Evolutionary conservation across 1,140 invertebrate genomes (phyloP).

Genomic region (Heliconius himera): DNA sequence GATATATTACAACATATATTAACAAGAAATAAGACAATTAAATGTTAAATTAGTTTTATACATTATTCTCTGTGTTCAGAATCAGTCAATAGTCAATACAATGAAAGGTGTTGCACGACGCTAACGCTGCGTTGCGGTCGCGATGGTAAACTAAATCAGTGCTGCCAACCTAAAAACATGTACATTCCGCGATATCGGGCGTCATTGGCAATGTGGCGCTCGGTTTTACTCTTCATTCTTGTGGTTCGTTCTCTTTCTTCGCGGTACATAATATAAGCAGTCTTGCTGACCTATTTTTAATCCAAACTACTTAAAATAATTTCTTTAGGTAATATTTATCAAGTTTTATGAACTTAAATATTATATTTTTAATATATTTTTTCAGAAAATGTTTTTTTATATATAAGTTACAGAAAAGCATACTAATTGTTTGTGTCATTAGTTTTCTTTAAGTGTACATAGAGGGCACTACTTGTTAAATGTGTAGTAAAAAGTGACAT

Average conservation of each 20-base stretch:
- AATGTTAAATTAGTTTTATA: slow-evolving; percentile 83
- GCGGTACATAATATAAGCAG: slow-evolving; percentile 45
- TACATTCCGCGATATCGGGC: slow-evolving; percentile 76
- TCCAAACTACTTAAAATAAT: not conserved
- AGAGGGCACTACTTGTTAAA: slow-evolving; percentile 33
- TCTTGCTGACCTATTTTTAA: slow-evolving; percentile 54
- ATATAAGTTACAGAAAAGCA: not conserved
- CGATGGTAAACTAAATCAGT: slow-evolving; percentile 79
- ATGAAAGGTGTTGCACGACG: slow-evolving; percentile 83
- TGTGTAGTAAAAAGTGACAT: slow-evolving; percentile 16
- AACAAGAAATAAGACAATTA: slow-evolving; percentile 81
- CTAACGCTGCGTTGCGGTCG: slow-evolving; percentile 80
- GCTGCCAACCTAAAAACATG: slow-evolving; percentile 68
- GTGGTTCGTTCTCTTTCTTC: slow-evolving; percentile 58
- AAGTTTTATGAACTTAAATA: not conserved
- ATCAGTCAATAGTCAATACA: slow-evolving; percentile 84
- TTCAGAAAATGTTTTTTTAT: not conserved
- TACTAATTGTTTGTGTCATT: slow-evolving; percentile 30
- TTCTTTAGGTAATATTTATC: not conserved
- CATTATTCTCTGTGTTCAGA: slow-evolving; percentile 81
- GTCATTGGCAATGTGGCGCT: slow-evolving; percentile 78
- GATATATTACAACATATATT: slow-evolving; percentile 76
- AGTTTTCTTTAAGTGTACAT: slow-evolving; percentile 15
- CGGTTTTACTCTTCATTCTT: slow-evolving; percentile 58
- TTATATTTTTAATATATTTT: not conserved